Base-by-base conservation (phyloP, 2,888 invertebrate species). In the Dicyrtoma fusca region DNA sequence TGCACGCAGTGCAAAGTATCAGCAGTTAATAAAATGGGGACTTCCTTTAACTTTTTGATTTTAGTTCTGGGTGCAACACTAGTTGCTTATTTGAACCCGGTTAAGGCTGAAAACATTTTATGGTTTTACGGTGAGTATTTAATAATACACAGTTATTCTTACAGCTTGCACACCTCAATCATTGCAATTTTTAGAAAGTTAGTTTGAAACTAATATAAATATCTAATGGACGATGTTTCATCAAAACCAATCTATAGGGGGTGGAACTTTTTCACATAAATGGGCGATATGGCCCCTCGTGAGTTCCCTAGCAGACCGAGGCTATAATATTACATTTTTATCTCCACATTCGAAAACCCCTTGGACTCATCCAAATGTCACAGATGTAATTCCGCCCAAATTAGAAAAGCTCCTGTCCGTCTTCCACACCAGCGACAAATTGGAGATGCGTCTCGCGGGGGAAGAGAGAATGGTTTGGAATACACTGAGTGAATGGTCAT, bases 301-400 rank as follows among this genome's bases (percentile, higher is more conserved):
- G 13, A 53, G 53, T 55, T 62, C 69, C 3, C 26, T 73, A 1
- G 69, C 63, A 8, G 69, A 69, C 19, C 61, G 26, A 11, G 72
- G 72, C 1, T 63, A 73, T 26, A 69, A 73, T 13, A 51, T 73
- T 4, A 73, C 73, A 42, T 69, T 73, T 26, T 23, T 69, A 25
- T 69, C 69, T 1, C 62, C 69, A 1, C 51, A 51, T 25, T n/a
- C 26, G 5, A 73, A 69, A 34, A 17, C 14, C 5, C 57, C 69
- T 1, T 61, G 68, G 63, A 10, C 5, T 1, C 69, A 73, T 63
- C 62, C 51, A 17, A 62, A 69, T 51, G 49, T 73, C 1, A 69
- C 69, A 25, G 69, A 73, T 19, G 13, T 73, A 1, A 45, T 49
- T 6, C 73, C 73, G 3, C 14, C 6, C 11, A 21, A 23, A 45